Evolutionary conservation across 1,140 invertebrate species (phyloP).

Genomic region (Polyergus mexicanus): DNA sequence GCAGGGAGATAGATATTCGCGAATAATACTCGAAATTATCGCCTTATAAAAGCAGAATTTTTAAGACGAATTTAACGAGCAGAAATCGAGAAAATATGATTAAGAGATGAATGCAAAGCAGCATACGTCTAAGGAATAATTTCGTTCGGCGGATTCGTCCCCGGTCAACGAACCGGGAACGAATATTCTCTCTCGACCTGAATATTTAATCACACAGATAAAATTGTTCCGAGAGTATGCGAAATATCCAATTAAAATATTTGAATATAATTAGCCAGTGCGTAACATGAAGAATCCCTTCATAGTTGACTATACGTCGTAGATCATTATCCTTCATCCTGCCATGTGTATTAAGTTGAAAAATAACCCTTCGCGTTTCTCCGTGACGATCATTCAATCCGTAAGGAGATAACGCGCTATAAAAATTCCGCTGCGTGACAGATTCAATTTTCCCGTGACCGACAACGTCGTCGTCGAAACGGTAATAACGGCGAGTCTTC

Average conservation of each 20-base stretch:
- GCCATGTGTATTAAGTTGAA: constrained; percentile 19
- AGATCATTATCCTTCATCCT: not conserved
- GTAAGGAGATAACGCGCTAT: constrained; percentile 47
- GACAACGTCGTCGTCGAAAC: constrained; percentile 50
- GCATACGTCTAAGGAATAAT: constrained; percentile 30
- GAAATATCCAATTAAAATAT: constrained; percentile 16
- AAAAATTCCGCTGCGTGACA: constrained; percentile 51
- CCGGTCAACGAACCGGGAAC: not conserved
- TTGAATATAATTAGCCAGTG: constrained; percentile 12
- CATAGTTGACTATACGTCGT: not conserved
- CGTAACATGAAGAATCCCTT: not conserved
- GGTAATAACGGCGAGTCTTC: constrained; percentile 45
- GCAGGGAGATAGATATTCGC: not conserved
- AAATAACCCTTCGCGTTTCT: constrained; percentile 24
- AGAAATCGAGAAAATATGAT: constrained; percentile 42
- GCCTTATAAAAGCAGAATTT: constrained; percentile 21
- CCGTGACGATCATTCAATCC: constrained; percentile 20
- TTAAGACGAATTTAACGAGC: constrained; percentile 21
- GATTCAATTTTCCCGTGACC: constrained; percentile 53
- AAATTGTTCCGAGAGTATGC: not conserved
- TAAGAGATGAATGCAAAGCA: constrained; percentile 34
- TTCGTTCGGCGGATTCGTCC: not conserved
- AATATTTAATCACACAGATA: constrained; percentile 36
- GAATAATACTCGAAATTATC: not conserved
- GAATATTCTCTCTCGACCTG: constrained; percentile 14